These are phyloP conservation scores for Uria aalge DNA, from an alignment of 2,113 vertebrate genomes.

Conservation along the genomic window DNA sequence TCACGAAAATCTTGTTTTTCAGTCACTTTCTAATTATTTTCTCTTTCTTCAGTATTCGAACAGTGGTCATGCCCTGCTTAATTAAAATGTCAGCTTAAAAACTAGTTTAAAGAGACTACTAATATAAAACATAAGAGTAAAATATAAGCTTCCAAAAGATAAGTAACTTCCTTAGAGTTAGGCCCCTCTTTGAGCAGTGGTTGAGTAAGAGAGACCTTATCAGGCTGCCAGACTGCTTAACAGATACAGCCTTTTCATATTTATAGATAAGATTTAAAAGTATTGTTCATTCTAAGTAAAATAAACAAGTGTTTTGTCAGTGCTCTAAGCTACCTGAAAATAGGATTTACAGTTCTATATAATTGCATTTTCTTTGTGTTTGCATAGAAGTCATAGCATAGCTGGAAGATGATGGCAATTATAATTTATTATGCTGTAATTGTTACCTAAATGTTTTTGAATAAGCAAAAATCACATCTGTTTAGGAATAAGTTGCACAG, in stretches of 20 bases:
- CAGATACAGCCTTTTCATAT: not conserved
- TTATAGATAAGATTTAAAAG: not conserved
- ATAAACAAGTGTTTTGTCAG: constrained; percentile 49
- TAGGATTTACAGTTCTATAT: constrained; percentile 64
- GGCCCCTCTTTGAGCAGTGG: not conserved
- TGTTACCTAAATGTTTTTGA: constrained; percentile 88
- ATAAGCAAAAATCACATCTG: constrained; percentile 87
- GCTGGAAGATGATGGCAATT: constrained; percentile 79
- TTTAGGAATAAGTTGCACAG: constrained; percentile 80
- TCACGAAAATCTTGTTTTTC: not conserved
- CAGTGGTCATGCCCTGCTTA: not conserved
- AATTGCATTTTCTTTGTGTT: constrained; percentile 78
- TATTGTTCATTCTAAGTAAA: constrained; percentile 39
- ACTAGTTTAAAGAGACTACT: not conserved
- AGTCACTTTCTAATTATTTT: not conserved
- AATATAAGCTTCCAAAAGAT: not conserved
- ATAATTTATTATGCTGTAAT: constrained; percentile 86
- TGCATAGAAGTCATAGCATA: constrained; percentile 70
- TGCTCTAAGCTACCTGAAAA: constrained; percentile 65
- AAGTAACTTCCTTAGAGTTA: not conserved
- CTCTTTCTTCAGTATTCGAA: not conserved
- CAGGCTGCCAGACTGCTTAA: not conserved
- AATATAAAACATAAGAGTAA: not conserved
- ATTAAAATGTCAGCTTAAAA: not conserved
- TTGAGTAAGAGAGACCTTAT: not conserved